Evolutionary conservation across 2,888 invertebrate species (phyloP).

Genomic region (Xestobium rufovillosum): DNA sequence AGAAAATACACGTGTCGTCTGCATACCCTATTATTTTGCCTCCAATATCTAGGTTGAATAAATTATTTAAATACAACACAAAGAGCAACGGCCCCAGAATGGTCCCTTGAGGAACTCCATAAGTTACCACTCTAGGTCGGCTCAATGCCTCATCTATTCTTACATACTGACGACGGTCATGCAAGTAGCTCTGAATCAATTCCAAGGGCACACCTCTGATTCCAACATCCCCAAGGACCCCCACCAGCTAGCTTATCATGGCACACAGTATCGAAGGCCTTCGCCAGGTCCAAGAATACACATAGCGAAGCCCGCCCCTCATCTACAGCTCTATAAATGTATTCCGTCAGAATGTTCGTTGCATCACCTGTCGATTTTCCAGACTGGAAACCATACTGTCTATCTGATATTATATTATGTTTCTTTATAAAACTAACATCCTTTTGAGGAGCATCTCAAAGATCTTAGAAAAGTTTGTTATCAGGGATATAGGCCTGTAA

Average conservation of each 20-base stretch:
- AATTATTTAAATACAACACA: too few relatives aligned
- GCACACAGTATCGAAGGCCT: conserved; percentile 16
- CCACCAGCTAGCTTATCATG: conserved; percentile 10
- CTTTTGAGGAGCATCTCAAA: conserved; percentile 5
- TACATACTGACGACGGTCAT: conserved; percentile 8
- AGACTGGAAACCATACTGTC: conserved; percentile 13
- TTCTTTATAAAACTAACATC: conserved; percentile 3
- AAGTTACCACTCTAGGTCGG: conserved; percentile 7
- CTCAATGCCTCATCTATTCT: conserved; percentile 12
- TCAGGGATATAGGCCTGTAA: conserved; percentile 7
- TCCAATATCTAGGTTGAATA: too few relatives aligned
- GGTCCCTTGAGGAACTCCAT: too few relatives aligned
- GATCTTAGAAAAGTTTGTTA: conserved; percentile 1
- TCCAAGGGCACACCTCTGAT: conserved; percentile 7
- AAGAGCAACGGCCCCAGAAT: too few relatives aligned
- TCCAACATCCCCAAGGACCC: conserved; percentile 5
- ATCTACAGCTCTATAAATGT: conserved; percentile 10
- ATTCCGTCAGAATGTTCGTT: conserved; percentile 8
- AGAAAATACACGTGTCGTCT: conserved; percentile 1
- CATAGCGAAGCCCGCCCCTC: conserved; percentile 6
- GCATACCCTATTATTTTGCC: conserved; percentile 5
- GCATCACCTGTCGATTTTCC: conserved; percentile 11
- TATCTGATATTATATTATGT: conserved; percentile 10
- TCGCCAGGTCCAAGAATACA: conserved; percentile 13
- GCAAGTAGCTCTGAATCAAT: conserved; percentile 14